Base-by-base conservation (phyloP, 2,113 vertebrate genomes). In the Nycticorax nycticorax region DNA sequence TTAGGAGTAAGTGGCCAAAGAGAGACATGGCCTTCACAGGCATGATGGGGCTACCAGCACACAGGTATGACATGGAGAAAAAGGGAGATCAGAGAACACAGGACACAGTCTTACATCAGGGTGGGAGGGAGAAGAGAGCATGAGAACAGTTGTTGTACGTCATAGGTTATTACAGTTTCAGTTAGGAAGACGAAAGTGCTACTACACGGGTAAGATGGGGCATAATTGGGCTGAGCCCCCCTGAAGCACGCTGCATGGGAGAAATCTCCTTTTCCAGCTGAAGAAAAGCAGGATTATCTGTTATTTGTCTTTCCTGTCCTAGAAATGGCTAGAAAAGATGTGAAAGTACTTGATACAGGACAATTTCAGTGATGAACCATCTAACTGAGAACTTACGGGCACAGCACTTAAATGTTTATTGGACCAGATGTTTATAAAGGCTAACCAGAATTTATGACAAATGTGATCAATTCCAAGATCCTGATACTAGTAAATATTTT, bases 141-240 rank as follows among this genome's bases (percentile, higher is more conserved):
- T 6, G 12, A 52, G 43, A 52, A 68, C 4, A 9, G 39, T n/a
- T 6, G 3, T 7, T 53, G 10, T 15, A 18, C 8, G 7, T 10
- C 37, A 4, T 1, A 73, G 12, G 19, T 53, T 66, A 86, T 21
- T 24, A 47, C 7, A 75, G 28, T 17, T 53, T 86, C 48, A 39
- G n/a, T 39, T 1, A 60, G 15, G 24, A 67, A 50, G 28, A 81
- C 27, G 8, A 23, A 94, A 85, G 35, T 20, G 35, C 24, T 33
- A 27, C 21, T 21, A 52, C 5, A 33, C 19, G 50, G 39, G 8
- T 3, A 72, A 66, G 53, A 66, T 0, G 1, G 13, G 17, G 22
- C 2, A 26, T 5, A 27, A 81, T 0, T 9, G 13, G 16, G 13
- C 45, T 55, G 14, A 62, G 45, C 6, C 3, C 9, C 57, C 20